phyloP scores from a whole-genome alignment of 2,888 invertebrate genomes.

The Blera fallax region DNA sequence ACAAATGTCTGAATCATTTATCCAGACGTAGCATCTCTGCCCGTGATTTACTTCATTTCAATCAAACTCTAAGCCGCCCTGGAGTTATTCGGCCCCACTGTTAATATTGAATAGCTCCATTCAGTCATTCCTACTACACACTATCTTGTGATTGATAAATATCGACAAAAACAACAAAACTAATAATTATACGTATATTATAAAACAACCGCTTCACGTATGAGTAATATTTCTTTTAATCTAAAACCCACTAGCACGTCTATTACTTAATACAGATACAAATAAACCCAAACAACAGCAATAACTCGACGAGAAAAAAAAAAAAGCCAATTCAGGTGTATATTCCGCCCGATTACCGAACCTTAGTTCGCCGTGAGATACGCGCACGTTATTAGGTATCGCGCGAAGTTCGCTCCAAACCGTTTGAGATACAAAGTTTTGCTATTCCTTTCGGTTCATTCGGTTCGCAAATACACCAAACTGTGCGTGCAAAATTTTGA shows the following conservation, averaged over 20 bases:
- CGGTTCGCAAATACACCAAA: slow-evolving; percentile 13
- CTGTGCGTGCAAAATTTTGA: slow-evolving; percentile 38
- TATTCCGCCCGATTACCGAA: slow-evolving; percentile 67
- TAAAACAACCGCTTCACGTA: slow-evolving; percentile 4
- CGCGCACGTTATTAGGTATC: slow-evolving; percentile 50
- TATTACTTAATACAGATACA: slow-evolving; percentile 68
- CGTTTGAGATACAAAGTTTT: slow-evolving; percentile 12
- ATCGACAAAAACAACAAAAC: slow-evolving; percentile 40
- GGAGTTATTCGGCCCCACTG: slow-evolving; percentile 13
- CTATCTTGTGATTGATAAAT: slow-evolving; percentile 43
- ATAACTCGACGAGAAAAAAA: slow-evolving; percentile 7
- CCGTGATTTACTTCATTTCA: no score
- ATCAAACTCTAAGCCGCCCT: background rate
- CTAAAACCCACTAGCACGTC: slow-evolving; percentile 53
- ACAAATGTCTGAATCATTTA: no score
- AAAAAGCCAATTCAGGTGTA: slow-evolving; percentile 57
- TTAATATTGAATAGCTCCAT: slow-evolving; percentile 3
- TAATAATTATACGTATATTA: background rate
- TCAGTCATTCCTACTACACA: slow-evolving; percentile 14
- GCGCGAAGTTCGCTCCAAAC: slow-evolving; percentile 13
- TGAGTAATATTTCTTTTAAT: slow-evolving; percentile 57
- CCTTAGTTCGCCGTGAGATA: slow-evolving; percentile 64
- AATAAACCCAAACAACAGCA: slow-evolving; percentile 28
- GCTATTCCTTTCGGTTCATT: slow-evolving; percentile 41
- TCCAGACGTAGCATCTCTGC: background rate